Base-by-base conservation (phyloP, 2,888 invertebrate genomes). In the Ephialtes manifestator region DNA sequence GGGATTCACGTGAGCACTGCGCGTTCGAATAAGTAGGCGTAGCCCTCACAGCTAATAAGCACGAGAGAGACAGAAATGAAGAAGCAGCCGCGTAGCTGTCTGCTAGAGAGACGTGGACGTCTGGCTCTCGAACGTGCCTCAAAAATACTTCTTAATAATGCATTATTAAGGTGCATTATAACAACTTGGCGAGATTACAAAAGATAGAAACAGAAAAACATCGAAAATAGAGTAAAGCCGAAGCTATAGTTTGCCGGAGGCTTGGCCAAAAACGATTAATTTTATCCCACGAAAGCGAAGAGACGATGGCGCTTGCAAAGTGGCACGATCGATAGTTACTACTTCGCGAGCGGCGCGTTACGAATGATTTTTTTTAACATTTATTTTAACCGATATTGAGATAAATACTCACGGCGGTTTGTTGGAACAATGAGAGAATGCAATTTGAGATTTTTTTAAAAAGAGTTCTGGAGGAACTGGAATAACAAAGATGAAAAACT, bases 1-100 rank as follows among this genome's bases (percentile, higher is more conserved):
- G 74, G 86, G 87, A 90, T 91, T 93, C 93, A 93, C 93, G 93
- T 93, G 93, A 93, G 92, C 89, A 87, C 87, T 87, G 86, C 87
- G 87, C 87, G 86, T 86, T 92, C 90, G 89, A 89, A 91, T 92
- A 92, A 90, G 89, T 92, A 93, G 93, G 93, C 93, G 93, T 93
- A 93, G 92, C 91, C 92, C 91, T 88, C 83, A 39, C n/a, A 55
- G 74, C 84, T 78, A 79, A 67, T 76, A 20, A 65, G n/a, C 43
- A 43, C 43, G 48, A 39, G 51, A 51, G 70, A 53, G 83, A 84
- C 58, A 10, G 10, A 39, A 35, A 35, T 0, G 35, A 35, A 70
- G 60, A 83, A 87, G 11, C 55, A 84, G 85, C 87, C 84, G 86
- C 87, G 86, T 70, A 87, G 89, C 88, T 85, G 88, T 89, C 89